Base-by-base conservation (phyloP, 2,113 vertebrate species). In the Ailuropoda melanoleuca region DNA sequence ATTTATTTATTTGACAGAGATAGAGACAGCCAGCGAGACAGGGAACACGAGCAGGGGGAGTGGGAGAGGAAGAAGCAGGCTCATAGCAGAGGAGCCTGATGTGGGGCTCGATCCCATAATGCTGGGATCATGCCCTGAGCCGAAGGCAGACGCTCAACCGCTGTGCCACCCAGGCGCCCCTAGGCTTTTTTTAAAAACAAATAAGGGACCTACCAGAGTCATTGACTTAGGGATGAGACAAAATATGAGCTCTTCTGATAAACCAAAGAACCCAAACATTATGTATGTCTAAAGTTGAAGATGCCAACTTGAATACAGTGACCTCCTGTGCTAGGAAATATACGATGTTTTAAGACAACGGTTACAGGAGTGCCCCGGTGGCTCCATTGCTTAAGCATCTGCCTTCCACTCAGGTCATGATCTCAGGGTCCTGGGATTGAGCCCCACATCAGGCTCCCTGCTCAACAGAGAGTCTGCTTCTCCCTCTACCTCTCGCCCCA, bases 221-320 rank as follows among this genome's bases (percentile, higher is more conserved):
- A 89, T 0, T 93, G 90, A 88, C 29, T 85, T 74, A 29, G 9
- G 12, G n/a, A 77, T 81, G 43, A 92, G 62, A 85, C 29, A 85
- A 91, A 93, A 81, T 34, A 93, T 6, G 24, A 93, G 26, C 13
- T 88, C 46, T 85, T 88, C 37, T 72, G 60, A 90, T 37, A 88
- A 96, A 70, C n/a, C n/a, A 81, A 83, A 88, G 18, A 93, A 90
- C 83, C 48, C 29, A 53, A 48, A 81, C 75, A 74, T 56, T 85
- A 66, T 43, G 23, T 43, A 48, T 8, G 17, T 93, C 77, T 48
- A 48, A 91, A 91, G 26, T 66, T 80, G 39, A 58, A 84, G 62
- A 58, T 15, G 29, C 21, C 39, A 34, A 58, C 68, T 18, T 93
- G 77, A 88, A 85, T 53, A 87, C 31, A 62, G 50, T 62, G 70